Evolutionary conservation across 2,888 invertebrate genomes (phyloP), one percentile per base, ranked within the genome.

Genomic region (Philereme transversata): DNA sequence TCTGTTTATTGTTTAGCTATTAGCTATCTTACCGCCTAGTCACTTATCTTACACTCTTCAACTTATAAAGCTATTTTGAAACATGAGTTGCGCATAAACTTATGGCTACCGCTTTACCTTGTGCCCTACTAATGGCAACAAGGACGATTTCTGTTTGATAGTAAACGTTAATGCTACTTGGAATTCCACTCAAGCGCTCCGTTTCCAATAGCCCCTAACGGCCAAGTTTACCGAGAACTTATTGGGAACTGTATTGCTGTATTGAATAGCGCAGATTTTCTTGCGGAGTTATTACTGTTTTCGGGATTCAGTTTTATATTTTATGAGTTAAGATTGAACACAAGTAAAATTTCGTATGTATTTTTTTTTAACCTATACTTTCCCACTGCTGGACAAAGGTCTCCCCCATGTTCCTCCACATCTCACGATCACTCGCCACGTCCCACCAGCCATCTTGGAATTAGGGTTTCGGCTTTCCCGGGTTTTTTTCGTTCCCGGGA

Each of bases 131-230:
- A 57, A 65, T 69, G 65, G 64, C 54, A 60, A 60, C 60, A 51
- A 40, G 64, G 52, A 41, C 62, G 65, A 64, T 69, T 67, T 60
- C 64, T 64, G 62, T 64, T 65, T 64, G 65, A 64, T 67, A 65
- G 67, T 64, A 65, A 65, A 59, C 56, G 62, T 64, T 65, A 64
- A 65, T 69, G 67, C 67, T 52, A 54, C 60, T 69, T 64, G 64
- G 57, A 61, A 67, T 69, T 67, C 67, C 52, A 52, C 54, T 52
- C 64, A 59, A 65, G 64, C 60, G 44, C 54, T 56, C 52, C 50
- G 56, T 49, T n/a, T 38, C 46, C 57, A 57, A 53, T 58, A 60
- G 55, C 58, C 9, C 46, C 46, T 33, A 10, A 51, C 58, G 44
- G 49, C 33, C 44, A 52, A 63, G 59, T 59, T 63, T 62, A 58